Percentiles rank a stretch among this genome's conserved stretches.
phyloP scores from a whole-genome alignment of 1,140 invertebrate species.

The Drosophila punjabiensis region DNA sequence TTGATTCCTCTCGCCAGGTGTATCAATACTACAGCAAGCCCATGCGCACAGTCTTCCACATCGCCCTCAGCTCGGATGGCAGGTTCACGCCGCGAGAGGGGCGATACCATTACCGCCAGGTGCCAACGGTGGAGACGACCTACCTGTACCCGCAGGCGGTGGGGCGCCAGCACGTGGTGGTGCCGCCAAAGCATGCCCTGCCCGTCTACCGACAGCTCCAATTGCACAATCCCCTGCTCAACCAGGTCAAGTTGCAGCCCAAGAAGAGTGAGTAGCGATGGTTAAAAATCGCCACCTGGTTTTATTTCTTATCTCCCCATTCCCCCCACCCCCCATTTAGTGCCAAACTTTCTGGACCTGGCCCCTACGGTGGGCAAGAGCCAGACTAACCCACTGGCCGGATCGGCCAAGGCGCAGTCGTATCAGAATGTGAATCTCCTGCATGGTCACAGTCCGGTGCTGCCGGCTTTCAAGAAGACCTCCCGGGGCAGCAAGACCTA shows the following conservation, averaged over 20 bases:
- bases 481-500: constrained; percentile 72
- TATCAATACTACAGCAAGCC: constrained; percentile 77
- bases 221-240: constrained; percentile 78
- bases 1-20: constrained; percentile 49
- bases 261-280: constrained; percentile 66
- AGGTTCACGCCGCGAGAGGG: constrained; percentile 77
- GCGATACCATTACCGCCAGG: constrained; percentile 70
- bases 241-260: constrained; percentile 81
- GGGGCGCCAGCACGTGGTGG: constrained; percentile 67
- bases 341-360: constrained; percentile 76
- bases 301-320: constrained; percentile 7
- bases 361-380: constrained; percentile 71
- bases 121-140: constrained; percentile 81
- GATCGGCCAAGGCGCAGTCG: constrained; percentile 69
- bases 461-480: constrained; percentile 70
- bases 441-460: constrained; percentile 61
- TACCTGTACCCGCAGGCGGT: constrained; percentile 83
- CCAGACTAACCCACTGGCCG: constrained; percentile 44
- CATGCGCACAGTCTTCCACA: constrained; percentile 76
- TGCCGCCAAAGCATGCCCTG: constrained; percentile 59
- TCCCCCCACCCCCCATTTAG: constrained; percentile 23
- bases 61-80: constrained; percentile 80
- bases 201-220: constrained; percentile 77
- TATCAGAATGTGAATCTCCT: constrained; percentile 81
- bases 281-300: not conserved